Base-by-base conservation (phyloP, 2,888 invertebrate genomes). In the Dicyrtoma fusca region DNA sequence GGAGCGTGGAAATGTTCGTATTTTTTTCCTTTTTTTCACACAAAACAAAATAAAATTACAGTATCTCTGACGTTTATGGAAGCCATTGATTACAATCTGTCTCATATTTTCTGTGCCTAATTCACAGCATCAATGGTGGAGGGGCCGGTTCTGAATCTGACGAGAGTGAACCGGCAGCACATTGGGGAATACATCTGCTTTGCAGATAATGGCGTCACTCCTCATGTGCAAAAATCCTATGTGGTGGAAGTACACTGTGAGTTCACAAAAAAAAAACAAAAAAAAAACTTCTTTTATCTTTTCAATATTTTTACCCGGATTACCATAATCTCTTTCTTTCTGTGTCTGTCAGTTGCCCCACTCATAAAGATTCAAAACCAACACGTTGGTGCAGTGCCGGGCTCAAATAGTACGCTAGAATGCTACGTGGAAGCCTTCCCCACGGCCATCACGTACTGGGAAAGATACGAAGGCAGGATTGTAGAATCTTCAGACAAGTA, bases 211-310 rank as follows among this genome's bases (percentile, higher is more conserved):
- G 95, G 94, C 1, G 89, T 96, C 82, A 89, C 92, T 51, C 95
- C 95, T 0, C 87, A 90, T 23, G 90, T 90, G 25, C 91, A 89
- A 83, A 90, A 91, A 82, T 90, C 90, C 14, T 93, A 92, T 77
- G 87, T 88, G 70, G 88, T 96, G n/a, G 92, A 94, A 84, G 92
- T 96, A 10, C 91, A 93, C 82, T 96, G 96, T 95, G 84, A 91
- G 92, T 44, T 47, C 47, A 6, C 23, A n/a, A n/a, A n/a, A n/a
- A n/a, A n/a, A 53, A 53, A 13, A 53, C 17, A n/a, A 13, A 19
- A 8, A 53, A 17, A 8, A 8, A 53, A 19, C 11, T 53, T 47
- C 10, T 47, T 63, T 45, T 44, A 6, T 53, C 59, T 57, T 49
- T 72, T n/a, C n/a, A n/a, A n/a, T n/a, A n/a, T n/a, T n/a, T n/a